Conservation (phyloP, 2,888 invertebrate species). For the Drosophila subsilvestris region DNA sequence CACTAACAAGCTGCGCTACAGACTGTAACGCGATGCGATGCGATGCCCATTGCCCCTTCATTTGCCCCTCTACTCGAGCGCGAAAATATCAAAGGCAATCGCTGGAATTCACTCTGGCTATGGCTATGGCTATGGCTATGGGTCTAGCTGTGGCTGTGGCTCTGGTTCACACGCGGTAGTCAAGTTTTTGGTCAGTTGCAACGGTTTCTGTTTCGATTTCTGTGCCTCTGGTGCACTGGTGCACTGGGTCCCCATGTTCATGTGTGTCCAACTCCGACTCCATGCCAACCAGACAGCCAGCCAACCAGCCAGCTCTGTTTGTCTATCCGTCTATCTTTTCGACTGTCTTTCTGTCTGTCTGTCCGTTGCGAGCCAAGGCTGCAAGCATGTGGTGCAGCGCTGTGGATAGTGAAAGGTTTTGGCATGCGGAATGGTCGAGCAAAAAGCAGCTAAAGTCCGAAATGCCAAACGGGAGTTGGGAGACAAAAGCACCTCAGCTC, state of each 20-base stretch:
- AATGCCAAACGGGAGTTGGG: constrained; percentile 27
- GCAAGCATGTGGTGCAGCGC: constrained; percentile 34
- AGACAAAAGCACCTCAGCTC: constrained; percentile 2
- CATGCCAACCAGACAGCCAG: constrained; percentile 21
- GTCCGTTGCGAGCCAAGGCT: constrained; percentile 68
- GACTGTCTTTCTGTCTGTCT: constrained; percentile 24
- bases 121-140: constrained; percentile 48
- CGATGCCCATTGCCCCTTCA: background rate
- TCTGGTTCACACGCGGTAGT: constrained; percentile 72
- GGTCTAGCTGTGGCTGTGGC: constrained; percentile 48
- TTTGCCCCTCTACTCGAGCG: constrained; percentile 18
- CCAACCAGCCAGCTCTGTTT: background rate
- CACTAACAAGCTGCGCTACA: constrained; percentile 71
- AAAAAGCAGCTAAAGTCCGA: constrained; percentile 30
- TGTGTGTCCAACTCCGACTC: constrained; percentile 25
- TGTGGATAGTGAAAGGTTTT: constrained; percentile 69
- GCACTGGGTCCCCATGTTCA: constrained; percentile 40
- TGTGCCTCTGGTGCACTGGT: constrained; percentile 36
- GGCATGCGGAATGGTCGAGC: constrained; percentile 39
- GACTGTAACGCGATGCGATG: constrained; percentile 17
- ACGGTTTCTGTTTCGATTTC: constrained; percentile 32
- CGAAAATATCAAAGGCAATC: constrained; percentile 75
- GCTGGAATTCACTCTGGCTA: constrained; percentile 43
- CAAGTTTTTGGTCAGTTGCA: constrained; percentile 64
- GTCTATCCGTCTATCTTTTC: constrained; percentile 35